Evolutionary conservation across 2,888 invertebrate genomes (phyloP).

Genomic region (Sinhomidia bicolor): DNA sequence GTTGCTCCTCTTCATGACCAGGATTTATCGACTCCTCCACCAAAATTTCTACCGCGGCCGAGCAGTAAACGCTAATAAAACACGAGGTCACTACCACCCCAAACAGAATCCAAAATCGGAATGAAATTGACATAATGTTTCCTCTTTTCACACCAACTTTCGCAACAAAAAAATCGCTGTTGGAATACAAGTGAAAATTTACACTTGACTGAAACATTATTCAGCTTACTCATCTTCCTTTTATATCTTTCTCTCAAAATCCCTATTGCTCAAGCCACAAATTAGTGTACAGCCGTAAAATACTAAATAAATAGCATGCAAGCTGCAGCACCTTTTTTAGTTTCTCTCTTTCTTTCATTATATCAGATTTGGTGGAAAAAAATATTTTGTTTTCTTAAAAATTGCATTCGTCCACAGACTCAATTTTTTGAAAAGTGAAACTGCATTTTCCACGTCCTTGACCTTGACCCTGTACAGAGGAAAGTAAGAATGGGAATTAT

Average conservation of each 20-base stretch:
- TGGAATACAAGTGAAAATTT: not conserved
- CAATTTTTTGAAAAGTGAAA: constrained; percentile 6
- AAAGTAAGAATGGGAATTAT: too few relatives aligned
- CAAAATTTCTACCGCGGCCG: constrained; percentile 45
- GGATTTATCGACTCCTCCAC: too few relatives aligned
- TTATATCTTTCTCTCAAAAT: constrained; percentile 5
- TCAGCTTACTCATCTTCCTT: not conserved
- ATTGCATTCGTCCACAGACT: too few relatives aligned
- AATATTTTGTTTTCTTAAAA: too few relatives aligned
- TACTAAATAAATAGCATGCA: too few relatives aligned
- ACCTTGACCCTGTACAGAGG: too few relatives aligned
- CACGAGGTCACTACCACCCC: constrained; percentile 55
- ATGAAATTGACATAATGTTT: constrained; percentile 59
- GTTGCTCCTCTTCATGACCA: too few relatives aligned
- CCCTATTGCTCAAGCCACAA: too few relatives aligned
- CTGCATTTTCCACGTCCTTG: not conserved
- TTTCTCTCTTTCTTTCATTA: not conserved
- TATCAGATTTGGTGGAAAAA: not conserved
- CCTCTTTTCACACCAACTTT: not conserved
- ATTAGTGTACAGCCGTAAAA: too few relatives aligned
- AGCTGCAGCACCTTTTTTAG: not conserved
- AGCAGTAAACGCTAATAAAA: constrained; percentile 63
- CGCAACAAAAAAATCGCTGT: not conserved
- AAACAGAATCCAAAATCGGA: constrained; percentile 41
- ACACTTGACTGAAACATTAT: not conserved